These are phyloP conservation scores for Hydrozoanthus tunicans DNA, from an alignment of 64 coral and sea anemone genomes.

Conservation along the genomic window DNA sequence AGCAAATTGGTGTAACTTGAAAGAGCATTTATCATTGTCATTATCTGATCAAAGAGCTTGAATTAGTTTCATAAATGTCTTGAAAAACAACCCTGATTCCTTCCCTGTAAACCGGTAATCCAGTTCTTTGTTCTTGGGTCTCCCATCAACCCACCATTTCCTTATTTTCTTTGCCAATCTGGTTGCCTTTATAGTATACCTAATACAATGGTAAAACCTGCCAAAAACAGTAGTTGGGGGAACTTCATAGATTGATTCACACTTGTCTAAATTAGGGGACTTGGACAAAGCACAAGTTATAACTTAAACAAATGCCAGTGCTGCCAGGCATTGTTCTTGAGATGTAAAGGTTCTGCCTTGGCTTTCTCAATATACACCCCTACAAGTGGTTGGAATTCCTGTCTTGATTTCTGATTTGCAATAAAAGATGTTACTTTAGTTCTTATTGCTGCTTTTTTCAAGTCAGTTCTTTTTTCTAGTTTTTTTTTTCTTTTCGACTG, in stretches of 20 bases:
- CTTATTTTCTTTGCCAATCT: conserved; percentile 9
- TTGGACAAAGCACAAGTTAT: background rate
- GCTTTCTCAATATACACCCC: conserved; percentile 56
- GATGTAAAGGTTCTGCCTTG: conserved; percentile 68
- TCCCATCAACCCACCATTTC: conserved; percentile 18
- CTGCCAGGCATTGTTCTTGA: conserved; percentile 66
- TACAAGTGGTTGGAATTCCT: conserved; percentile 73
- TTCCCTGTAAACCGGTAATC: conserved; percentile 33
- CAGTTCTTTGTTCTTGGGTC: conserved; percentile 30
- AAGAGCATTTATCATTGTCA: background rate
- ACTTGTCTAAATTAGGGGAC: background rate
- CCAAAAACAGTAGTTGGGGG: conserved; percentile 10
- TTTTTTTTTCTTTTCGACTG: conserved; percentile 64
- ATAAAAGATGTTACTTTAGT: conserved; percentile 60
- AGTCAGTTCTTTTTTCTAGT: conserved; percentile 46
- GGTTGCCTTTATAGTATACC: background rate
- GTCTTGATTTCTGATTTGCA: conserved; percentile 52
- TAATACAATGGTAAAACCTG: conserved; percentile 7
- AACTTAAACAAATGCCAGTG: background rate
- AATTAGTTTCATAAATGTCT: conserved; percentile 28
- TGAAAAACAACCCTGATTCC: background rate
- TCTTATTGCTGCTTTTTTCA: conserved; percentile 30
- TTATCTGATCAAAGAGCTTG: background rate
- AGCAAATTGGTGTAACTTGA: conserved; percentile 45
- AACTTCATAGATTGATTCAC: background rate